Base-by-base conservation (phyloP, 2,888 invertebrate species). In the Stenchaetothrips biformis region DNA sequence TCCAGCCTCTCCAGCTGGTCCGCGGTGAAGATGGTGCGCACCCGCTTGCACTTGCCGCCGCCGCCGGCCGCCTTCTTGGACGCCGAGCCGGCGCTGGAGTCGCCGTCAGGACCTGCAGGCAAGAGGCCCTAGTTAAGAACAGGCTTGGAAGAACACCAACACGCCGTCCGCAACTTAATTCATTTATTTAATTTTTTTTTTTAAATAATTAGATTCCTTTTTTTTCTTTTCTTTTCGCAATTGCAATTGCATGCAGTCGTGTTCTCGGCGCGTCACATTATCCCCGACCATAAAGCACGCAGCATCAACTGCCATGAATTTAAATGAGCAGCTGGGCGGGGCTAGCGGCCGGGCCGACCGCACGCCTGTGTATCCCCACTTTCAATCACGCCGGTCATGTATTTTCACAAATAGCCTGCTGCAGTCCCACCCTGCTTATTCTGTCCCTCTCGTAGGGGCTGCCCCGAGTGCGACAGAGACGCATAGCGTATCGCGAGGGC, bases 1-100 rank as follows among this genome's bases (percentile, higher is more conserved):
- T 98, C 98, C 80, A 98, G 88, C 83, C 96, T 89, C 86, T 98
- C 98, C 83, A 98, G 88, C 87, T 98, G 98, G 84, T 98, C 98
- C 0, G 97, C 97, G 0, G 98, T 98, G 89, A 98, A 98, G 84
- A 98, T 98, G 0, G 98, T 98, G 47, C 98, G 89, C 67, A 98
- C 96, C 82, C 98, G 89, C 88, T 98, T 98, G 85, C 86, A 85
- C 81, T 86, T 86, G 67, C 84, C 83, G 79, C 83, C 82, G 79
- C 84, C 81, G 79, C 83, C 67, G 25, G 59, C 59, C 59, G 59
- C 59, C 59, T 16, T 13, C 81, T 82, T 83, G 81, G 80, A 84
- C 83, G 80, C 83, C 67, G 81, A 82, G 77, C 82, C 82, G 37
- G 80, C 21, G 77, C 80, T 78, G 27, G 48, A 48, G 25, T 86